These are phyloP conservation scores for Xiphorhynchus erythropygius DNA, from an alignment of 2,797 vertebrate species.

Conservation along the genomic window DNA sequence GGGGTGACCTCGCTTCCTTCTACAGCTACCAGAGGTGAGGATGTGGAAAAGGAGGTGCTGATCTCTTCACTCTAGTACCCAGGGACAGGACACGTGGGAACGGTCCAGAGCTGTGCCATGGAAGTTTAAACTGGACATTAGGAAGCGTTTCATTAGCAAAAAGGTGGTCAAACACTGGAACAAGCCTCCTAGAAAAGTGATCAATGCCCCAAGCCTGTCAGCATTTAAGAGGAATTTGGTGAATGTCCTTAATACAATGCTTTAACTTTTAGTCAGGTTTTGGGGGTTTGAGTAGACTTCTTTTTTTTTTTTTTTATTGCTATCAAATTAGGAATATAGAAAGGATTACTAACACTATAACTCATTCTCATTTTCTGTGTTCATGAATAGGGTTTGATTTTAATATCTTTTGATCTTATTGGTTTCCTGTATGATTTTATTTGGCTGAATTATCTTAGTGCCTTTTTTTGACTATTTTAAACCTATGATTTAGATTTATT, in stretches of 20 bases:
- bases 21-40: too few species aligned
- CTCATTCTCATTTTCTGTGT: not conserved
- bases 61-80: too few species aligned
- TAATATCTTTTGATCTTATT: not conserved
- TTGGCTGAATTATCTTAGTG: not conserved
- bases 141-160: too few species aligned
- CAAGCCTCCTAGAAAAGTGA: too few species aligned
- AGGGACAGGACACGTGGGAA: too few species aligned
- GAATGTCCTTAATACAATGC: too few species aligned
- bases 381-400: not conserved
- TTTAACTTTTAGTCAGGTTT: not conserved
- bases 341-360: not conserved
- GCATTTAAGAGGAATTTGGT: too few species aligned
- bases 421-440: not conserved
- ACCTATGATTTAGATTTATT: not conserved
- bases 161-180: too few species aligned
- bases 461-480: not conserved
- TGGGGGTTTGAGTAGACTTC: not conserved
- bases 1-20: too few species aligned
- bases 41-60: too few species aligned
- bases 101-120: too few species aligned
- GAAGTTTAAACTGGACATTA: not conserved
- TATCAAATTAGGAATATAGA: not conserved
- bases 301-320: not conserved
- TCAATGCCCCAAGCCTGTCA: too few species aligned